A percentile compares a stretch with the other conserved stretches of the same genome.
Conservation (phyloP, 2,888 invertebrate species). For the Nysson spinosus region DNA sequence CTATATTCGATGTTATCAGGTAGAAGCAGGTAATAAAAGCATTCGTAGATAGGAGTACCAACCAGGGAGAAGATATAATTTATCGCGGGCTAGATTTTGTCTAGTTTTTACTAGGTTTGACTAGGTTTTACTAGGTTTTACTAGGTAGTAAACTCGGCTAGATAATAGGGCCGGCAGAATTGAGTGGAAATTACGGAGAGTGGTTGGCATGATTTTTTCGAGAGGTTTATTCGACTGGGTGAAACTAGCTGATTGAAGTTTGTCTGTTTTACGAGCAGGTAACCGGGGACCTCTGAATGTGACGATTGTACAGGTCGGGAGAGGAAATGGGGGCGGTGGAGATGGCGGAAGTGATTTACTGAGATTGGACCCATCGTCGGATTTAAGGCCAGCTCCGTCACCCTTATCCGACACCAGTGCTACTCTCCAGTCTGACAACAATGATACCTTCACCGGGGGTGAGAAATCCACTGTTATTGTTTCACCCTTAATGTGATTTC, state of each 20-base stretch:
- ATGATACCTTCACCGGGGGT: slow-evolving; percentile 70
- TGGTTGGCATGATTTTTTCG: background rate
- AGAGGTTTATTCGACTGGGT: slow-evolving; percentile 1
- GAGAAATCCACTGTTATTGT: slow-evolving; percentile 22
- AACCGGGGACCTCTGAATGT: slow-evolving; percentile 75
- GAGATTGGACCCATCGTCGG: slow-evolving; percentile 70
- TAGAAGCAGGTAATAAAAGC: no score
- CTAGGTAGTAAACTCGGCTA: no score
- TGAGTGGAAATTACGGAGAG: slow-evolving; percentile 3
- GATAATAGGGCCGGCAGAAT: no score
- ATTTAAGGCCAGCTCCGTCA: slow-evolving; percentile 70
- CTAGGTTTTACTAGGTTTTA: no score
- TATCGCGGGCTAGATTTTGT: no score
- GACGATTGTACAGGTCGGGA: slow-evolving; percentile 73
- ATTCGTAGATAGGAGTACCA: no score
- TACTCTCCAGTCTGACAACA: slow-evolving; percentile 72
- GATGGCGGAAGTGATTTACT: slow-evolving; percentile 68
- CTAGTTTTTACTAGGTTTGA: no score
- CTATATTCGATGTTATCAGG: no score
- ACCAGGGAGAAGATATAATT: no score
- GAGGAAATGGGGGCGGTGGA: slow-evolving; percentile 64
- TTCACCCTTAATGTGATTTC: background rate
- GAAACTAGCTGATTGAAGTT: slow-evolving; percentile 30
- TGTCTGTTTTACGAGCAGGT: slow-evolving; percentile 65
- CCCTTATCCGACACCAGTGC: slow-evolving; percentile 72